phyloP scores from a whole-genome alignment of 2,888 invertebrate genomes.

The Homarus gammarus region DNA sequence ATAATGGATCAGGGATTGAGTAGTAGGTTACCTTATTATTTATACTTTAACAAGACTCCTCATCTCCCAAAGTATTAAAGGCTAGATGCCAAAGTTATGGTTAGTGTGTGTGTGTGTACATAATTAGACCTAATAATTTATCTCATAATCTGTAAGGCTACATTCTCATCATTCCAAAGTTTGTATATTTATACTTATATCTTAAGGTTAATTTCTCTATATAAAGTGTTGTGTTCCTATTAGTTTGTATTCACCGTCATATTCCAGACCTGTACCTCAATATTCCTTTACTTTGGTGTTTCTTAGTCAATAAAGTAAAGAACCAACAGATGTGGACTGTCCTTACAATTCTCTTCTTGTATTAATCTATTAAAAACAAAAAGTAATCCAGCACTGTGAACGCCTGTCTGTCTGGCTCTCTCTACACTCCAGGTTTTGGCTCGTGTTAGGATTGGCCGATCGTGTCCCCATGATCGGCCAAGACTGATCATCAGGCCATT shows the following conservation, averaged over 20 bases:
- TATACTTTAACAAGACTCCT: constrained; percentile 38
- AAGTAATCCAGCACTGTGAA: constrained; percentile 1
- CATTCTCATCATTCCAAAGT: constrained; percentile 69
- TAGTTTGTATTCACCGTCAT: constrained; percentile 49
- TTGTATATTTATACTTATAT: constrained; percentile 64
- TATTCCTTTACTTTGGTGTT: constrained; percentile 30
- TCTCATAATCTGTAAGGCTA: constrained; percentile 62
- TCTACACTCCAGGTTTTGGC: not conserved
- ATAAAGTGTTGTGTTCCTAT: constrained; percentile 69
- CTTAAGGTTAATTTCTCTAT: constrained; percentile 47
- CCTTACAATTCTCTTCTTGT: no score
- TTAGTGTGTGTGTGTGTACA: constrained; percentile 68
- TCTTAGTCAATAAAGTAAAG: constrained; percentile 34
- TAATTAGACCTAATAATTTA: constrained; percentile 63
- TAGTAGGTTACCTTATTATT: constrained; percentile 38
- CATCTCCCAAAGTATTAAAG: constrained; percentile 64
- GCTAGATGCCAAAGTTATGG: constrained; percentile 69
- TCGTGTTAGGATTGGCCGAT: not conserved
- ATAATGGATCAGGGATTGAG: constrained; percentile 67
- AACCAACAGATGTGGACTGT: not conserved
- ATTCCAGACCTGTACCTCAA: constrained; percentile 47
- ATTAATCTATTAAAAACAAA: not conserved
- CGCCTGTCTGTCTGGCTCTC: not conserved
- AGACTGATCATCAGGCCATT: no score
- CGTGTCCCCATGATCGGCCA: no score